These are phyloP conservation scores for Anaspis maculata DNA, from an alignment of 2,888 invertebrate genomes.

Conservation along the genomic window DNA sequence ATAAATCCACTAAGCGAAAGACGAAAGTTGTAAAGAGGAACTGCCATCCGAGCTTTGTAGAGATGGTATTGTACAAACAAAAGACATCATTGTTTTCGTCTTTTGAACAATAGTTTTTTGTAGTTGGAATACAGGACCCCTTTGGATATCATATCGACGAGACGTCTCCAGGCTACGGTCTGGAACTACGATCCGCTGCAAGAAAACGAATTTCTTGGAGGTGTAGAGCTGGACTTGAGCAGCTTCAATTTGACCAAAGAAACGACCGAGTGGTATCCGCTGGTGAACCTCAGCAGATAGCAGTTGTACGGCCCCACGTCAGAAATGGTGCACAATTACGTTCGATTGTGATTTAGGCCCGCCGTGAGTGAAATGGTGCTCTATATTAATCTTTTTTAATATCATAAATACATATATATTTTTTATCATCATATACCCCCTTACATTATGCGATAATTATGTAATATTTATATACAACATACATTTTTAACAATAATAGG, in stretches of 20 bases:
- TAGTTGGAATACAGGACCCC: constrained; percentile 85
- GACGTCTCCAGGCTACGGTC: constrained; percentile 83
- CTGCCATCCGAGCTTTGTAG: constrained; percentile 96
- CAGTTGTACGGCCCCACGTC: constrained; percentile 12
- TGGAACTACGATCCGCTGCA: constrained; percentile 93
- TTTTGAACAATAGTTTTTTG: constrained; percentile 18
- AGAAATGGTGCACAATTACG: background rate
- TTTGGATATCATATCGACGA: constrained; percentile 63
- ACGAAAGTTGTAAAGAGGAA: constrained; percentile 88
- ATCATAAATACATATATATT: background rate
- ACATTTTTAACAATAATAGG: no score
- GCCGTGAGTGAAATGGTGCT: constrained; percentile 3
- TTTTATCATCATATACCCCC: background rate
- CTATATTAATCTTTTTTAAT: background rate
- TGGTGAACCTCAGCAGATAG: constrained; percentile 43
- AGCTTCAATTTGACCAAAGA: constrained; percentile 69
- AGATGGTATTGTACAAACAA: constrained; percentile 62
- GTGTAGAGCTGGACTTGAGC: constrained; percentile 71
- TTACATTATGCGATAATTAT: no score
- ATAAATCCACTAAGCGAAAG: constrained; percentile 90
- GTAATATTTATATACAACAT: no score
- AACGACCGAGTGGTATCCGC: constrained; percentile 78
- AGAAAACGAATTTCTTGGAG: constrained; percentile 91
- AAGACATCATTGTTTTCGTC: constrained; percentile 1
- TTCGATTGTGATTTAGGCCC: constrained; percentile 6